Evolutionary conservation across 2,888 invertebrate genomes (phyloP), one percentile per base, ranked within the genome.

Genomic region (Dryadula phaetusa): DNA sequence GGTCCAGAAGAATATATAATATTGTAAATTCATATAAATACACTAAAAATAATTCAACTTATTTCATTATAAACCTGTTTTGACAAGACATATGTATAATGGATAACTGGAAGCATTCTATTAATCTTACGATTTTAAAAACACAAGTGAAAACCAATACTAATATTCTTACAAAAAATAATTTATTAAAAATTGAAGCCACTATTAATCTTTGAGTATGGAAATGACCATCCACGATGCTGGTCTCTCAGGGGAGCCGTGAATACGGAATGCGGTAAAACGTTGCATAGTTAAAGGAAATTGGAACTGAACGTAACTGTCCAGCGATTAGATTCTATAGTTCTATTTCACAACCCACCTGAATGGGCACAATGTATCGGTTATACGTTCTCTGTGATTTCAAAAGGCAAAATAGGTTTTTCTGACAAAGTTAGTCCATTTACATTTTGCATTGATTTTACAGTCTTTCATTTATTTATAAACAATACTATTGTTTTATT

Each of bases 181-280:
- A 58, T 58, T 37, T 28, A 58, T 32, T 4, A 58, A 56, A 58
- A 49, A 58, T 60, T 40, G 62, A 56, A 54, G 54, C 67, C 46
- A 60, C 66, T 66, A 53, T 72, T 77, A 75, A 68, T 76, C 76
- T 79, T 75, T 80, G 81, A 54, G 62, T 66, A 72, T 75, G 74
- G 69, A 75, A 76, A 79, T 83, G 83, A 81, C 83, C 84, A 82
- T 80, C 81, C 80, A 77, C 82, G 75, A 78, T 44, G 73, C 73
- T 74, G 65, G 46, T 49, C 56, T 69, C 72, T 69, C 74, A 65
- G 67, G 71, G 62, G 72, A 72, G 71, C 67, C 66, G 70, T 75
- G 74, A 73, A 76, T 72, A 67, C 73, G 64, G 69, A 73, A 74
- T 75, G 75, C 70, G 75, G 70, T 73, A 74, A 75, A 75, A 74